These are phyloP conservation scores for Entomobrya multifasciata DNA, from an alignment of 2,888 invertebrate genomes.

Conservation along the genomic window DNA sequence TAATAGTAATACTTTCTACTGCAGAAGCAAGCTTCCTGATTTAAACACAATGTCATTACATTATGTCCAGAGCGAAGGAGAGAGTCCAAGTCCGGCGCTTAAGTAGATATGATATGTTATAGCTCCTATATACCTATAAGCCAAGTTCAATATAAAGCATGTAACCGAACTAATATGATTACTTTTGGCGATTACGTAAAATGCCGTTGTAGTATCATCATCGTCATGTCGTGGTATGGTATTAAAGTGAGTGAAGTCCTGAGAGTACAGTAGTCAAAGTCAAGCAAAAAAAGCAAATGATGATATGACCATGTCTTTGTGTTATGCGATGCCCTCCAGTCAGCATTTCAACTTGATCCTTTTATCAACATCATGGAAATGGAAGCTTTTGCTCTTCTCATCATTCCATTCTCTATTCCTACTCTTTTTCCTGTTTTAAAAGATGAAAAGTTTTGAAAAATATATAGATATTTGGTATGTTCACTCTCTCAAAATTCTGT, in stretches of 20 bases:
- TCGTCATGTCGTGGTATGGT: background rate
- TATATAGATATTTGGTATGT: background rate
- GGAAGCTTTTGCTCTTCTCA: no score
- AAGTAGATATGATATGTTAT: no score
- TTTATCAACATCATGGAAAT: slow-evolving; percentile 40
- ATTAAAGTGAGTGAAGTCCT: background rate
- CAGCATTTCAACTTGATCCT: slow-evolving; percentile 58
- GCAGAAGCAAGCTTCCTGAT: slow-evolving; percentile 1
- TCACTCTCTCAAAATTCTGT: slow-evolving; percentile 52
- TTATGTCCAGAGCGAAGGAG: slow-evolving; percentile 16
- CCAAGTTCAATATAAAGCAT: background rate
- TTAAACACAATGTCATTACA: background rate
- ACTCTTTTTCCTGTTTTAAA: slow-evolving; percentile 32
- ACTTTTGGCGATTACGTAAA: slow-evolving; percentile 25
- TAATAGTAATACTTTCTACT: background rate
- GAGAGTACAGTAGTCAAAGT: background rate
- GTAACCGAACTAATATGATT: slow-evolving; percentile 13
- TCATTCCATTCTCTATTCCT: background rate
- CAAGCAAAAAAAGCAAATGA: no score
- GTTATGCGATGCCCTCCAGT: slow-evolving; percentile 53
- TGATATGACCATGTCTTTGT: background rate
- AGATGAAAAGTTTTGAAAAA: slow-evolving; percentile 11
- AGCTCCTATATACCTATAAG: no score
- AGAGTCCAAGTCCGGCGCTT: background rate
- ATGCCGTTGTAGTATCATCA: background rate